Conservation (phyloP, 2,797 vertebrate genomes). For the Aphelocoma californica region DNA sequence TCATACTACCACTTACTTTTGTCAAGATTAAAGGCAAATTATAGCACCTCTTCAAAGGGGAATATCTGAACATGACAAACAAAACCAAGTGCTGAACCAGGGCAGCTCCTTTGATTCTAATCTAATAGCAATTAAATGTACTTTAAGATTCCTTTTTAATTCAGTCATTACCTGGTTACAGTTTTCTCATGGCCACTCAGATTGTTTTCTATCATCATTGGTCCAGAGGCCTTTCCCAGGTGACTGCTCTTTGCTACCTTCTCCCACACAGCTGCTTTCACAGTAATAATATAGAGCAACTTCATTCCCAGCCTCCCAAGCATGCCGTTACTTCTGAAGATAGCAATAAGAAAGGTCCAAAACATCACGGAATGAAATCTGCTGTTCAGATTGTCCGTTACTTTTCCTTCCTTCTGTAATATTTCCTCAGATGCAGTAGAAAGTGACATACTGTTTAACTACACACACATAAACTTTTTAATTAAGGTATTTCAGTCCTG, state of each 20-base stretch:
- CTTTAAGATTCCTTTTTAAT: neutral
- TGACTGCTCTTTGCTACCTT: neutral
- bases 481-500: neutral
- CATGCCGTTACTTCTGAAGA: neutral
- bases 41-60: neutral
- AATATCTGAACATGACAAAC: neutral
- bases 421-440: neutral
- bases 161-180: neutral
- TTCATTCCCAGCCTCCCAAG: neutral
- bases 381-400: neutral
- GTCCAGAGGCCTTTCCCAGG: neutral
- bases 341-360: neutral
- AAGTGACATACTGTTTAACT: neutral
- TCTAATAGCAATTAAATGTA: neutral
- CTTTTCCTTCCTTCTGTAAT: neutral
- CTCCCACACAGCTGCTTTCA: neutral
- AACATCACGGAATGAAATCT: neutral
- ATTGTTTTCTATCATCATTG: neutral
- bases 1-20: neutral
- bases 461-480: neutral
- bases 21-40: neutral
- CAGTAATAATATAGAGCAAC: neutral
- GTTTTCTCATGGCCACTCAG: neutral
- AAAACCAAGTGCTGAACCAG: neutral
- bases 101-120: neutral